Evolutionary conservation across 1,140 invertebrate species (phyloP).

Genomic region (Acromyrmex echinatior): DNA sequence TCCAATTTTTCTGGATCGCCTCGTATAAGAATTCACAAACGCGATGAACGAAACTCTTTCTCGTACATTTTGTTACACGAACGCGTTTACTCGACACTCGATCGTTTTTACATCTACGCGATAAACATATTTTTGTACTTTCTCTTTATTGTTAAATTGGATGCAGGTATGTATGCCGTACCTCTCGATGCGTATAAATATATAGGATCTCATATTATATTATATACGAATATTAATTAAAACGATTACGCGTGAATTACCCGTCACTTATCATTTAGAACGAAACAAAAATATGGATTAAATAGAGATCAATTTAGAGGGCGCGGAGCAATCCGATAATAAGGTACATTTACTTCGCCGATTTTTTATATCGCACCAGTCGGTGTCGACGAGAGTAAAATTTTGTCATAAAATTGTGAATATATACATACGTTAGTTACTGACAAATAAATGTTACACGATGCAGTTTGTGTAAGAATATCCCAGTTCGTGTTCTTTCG

Average conservation of each 20-base stretch:
- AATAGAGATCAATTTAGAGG: constrained; percentile 34
- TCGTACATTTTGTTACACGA: constrained; percentile 46
- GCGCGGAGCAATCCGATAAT: constrained; percentile 25
- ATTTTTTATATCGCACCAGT: constrained; percentile 56
- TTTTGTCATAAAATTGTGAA: constrained; percentile 74
- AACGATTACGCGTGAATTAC: constrained; percentile 50
- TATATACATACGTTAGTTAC: constrained; percentile 77
- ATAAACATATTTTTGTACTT: constrained; percentile 61
- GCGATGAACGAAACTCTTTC: constrained; percentile 1
- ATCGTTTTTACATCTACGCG: constrained; percentile 46
- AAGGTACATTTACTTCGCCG: constrained; percentile 52
- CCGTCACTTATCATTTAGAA: constrained; percentile 43
- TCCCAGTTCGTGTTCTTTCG: constrained; percentile 68
- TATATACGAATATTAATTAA: constrained; percentile 52
- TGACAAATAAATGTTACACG: constrained; percentile 81
- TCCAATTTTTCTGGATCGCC: constrained; percentile 19
- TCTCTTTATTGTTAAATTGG: constrained; percentile 56
- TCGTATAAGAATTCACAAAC: constrained; percentile 11
- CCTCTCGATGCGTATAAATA: constrained; percentile 52
- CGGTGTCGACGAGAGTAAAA: constrained; percentile 67
- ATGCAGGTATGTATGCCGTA: constrained; percentile 32
- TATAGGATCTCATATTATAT: constrained; percentile 54
- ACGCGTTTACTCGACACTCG: constrained; percentile 19
- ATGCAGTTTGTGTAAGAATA: constrained; percentile 79
- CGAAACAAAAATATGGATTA: constrained; percentile 8